Base-by-base conservation (phyloP, 2,888 invertebrate genomes). In the Meiosimyza platycephala region DNA sequence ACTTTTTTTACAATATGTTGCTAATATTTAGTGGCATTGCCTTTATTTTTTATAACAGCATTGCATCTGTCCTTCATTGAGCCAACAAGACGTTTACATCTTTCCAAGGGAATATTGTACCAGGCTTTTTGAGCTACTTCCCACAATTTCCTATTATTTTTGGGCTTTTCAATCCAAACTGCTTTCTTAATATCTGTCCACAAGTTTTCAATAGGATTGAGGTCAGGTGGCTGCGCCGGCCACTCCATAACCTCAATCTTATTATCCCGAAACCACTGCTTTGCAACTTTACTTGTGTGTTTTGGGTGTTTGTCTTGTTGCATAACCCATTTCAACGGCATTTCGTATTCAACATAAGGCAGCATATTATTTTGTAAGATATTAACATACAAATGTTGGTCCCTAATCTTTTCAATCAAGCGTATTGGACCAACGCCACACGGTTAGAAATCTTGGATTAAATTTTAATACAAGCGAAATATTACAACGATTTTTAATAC, bases 81-180 rank as follows among this genome's bases (percentile, higher is more conserved):
- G 62, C 62, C 18, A 7, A 72, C 68, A n/a, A 73, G 64, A 52
- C 33, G 16, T 64, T 73, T 67, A 59, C 75, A 73, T 57, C 75
- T 64, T 22, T 73, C 50, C 47, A 51, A 28, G 50, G 59, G 69
- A 71, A 73, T 76, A 52, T 47, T 59, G 51, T 51, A 70, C 71
- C 72, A 69, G 22, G 22, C 22, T 22, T 22, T 22, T 22, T 22
- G 22, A 22, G 22, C 22, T 22, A 22, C 22, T 22, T 22, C 22
- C 22, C 22, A 22, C 22, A 22, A 22, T 22, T 22, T 22, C 22
- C 2, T 22, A 22, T 22, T 22, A 22, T 22, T 22, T 22, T 22
- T 22, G 22, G 22, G 22, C 2, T 22, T 22, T 22, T 22, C 22
- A 22, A 22, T 22, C 22, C 22, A 22, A 22, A 22, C 22, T 22